Base-by-base conservation (phyloP, 2,888 invertebrate genomes). In the Archaeoteleia sp. region DNA sequence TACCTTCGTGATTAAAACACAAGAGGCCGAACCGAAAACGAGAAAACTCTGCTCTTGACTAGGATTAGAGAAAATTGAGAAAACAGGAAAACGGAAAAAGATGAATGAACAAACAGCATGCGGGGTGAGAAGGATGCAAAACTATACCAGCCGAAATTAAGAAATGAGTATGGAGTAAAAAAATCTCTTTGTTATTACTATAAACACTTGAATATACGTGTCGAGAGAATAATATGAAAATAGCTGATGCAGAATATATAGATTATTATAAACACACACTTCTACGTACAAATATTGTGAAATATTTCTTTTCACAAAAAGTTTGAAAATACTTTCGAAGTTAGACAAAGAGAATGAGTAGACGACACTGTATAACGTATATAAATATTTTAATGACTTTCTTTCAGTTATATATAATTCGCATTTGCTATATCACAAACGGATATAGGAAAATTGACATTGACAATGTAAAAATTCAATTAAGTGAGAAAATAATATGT, bases 1-100 rank as follows among this genome's bases (percentile, higher is more conserved):
- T 72, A 65, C 65, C 65, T 30, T 57, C 67, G 67, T 74, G 72
- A 74, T 74, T 74, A 74, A 74, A 74, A 71, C 72, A 72, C 71
- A 71, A 68, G 71, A 54, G 70, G 40, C 61, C 40, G 66, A 69
- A 72, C 61, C 62, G 67, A 58, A 73, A 61, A 66, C 58, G 55
- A 57, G 57, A 66, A 70, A 70, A 46, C 42, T 48, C 40, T 23
- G 53, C 57, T 54, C 57, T 53, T 58, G 57, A 48, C 49, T 65
- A 55, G 54, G 49, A 55, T 62, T 62, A 58, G 66, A 48, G 57
- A 62, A 70, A 62, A 70, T 62, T 57, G 62, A 58, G 29, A 61
- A 62, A 63, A 67, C 63, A 43, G 20, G 63, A 60, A 48, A 57
- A 46, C 15, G 10, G 29, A 42, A 51, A 70, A 61, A 58, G 45